Conservation (phyloP, 2,888 invertebrate genomes). For the Luffia ferchaultella region DNA sequence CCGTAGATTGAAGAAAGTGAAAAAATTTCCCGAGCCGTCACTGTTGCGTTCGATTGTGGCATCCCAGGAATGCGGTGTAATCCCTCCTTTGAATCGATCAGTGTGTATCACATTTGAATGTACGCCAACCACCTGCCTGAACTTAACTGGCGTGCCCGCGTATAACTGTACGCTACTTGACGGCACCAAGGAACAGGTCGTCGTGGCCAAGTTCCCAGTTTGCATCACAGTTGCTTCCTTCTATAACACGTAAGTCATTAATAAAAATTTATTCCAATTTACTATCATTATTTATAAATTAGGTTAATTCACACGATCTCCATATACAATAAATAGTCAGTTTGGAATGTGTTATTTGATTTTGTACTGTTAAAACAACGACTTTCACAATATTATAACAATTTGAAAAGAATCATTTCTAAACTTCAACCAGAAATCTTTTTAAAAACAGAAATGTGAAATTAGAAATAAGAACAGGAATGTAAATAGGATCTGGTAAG, state of each 20-base stretch:
- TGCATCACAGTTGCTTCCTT: conserved; percentile 50
- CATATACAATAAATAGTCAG: no score
- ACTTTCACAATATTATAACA: no score
- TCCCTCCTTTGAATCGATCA: conserved; percentile 33
- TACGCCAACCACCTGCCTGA: conserved; percentile 47
- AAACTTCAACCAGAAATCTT: no score
- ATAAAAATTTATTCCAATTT: no score
- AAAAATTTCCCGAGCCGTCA: conserved; percentile 49
- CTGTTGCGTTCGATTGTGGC: conserved; percentile 41
- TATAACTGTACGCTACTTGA: conserved; percentile 51
- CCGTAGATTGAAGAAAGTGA: conserved; percentile 47
- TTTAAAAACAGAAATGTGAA: no score
- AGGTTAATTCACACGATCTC: no score
- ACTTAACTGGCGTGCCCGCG: conserved; percentile 43
- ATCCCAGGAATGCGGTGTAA: conserved; percentile 35
- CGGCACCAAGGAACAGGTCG: conserved; percentile 46
- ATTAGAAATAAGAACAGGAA: no score
- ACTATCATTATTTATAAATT: no score
- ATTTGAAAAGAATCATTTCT: no score
- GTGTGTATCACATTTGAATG: conserved; percentile 41
- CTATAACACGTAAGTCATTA: conserved; percentile 46
- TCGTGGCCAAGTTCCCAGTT: conserved; percentile 55
- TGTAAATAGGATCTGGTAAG: no score
- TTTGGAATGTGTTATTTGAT: no score
- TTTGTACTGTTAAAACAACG: no score